Conservation (phyloP, 2,113 vertebrate genomes). For the Larimichthys crocea region DNA sequence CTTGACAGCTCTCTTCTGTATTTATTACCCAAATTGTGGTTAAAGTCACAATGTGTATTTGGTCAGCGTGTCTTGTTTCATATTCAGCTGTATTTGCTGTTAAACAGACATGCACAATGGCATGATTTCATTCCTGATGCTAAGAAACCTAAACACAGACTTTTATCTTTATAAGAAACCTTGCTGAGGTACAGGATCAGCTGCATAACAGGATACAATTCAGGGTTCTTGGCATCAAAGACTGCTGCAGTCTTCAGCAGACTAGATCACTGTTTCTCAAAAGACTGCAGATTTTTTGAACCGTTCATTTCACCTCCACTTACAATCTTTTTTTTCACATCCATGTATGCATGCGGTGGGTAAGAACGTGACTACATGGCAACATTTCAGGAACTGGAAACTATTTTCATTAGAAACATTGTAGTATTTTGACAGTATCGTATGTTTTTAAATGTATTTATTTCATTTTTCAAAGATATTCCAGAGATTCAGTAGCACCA, state of each 20-base stretch:
- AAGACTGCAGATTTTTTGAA: too few relatives aligned
- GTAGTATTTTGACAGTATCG: too few relatives aligned
- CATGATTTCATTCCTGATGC: not conserved
- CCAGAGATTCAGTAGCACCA: too few relatives aligned
- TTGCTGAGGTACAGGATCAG: not conserved
- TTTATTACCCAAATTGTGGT: too few relatives aligned
- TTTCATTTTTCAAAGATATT: too few relatives aligned
- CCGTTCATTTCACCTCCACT: too few relatives aligned
- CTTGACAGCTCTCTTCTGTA: not conserved
- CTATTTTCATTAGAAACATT: too few relatives aligned
- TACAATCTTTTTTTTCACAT: too few relatives aligned
- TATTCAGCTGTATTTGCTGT: not conserved
- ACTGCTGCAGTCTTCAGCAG: not conserved
- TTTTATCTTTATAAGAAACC: not conserved
- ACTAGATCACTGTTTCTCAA: not conserved
- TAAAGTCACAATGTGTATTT: not conserved
- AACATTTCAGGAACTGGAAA: too few relatives aligned
- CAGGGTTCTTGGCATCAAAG: not conserved
- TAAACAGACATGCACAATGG: not conserved
- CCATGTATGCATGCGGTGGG: too few relatives aligned
- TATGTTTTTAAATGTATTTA: too few relatives aligned
- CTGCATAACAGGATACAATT: not conserved
- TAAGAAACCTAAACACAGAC: not conserved
- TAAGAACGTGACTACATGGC: too few relatives aligned
- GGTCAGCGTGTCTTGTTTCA: not conserved